Percentiles rank a stretch among this genome's conserved stretches.
These are phyloP conservation scores for Drosophila quinaria DNA, from an alignment of 2,888 invertebrate species.

Conservation along the genomic window DNA sequence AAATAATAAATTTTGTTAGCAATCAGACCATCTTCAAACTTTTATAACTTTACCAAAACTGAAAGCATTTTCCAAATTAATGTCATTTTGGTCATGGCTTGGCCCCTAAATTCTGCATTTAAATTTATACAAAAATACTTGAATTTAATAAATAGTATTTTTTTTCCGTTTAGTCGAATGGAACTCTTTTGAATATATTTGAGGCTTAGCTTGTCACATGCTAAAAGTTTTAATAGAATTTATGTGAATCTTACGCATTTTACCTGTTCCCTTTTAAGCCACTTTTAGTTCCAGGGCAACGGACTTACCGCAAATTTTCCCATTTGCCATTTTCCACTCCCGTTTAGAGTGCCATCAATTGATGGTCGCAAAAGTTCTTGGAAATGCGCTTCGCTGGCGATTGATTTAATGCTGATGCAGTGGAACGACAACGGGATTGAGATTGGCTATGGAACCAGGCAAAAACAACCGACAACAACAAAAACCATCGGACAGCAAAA, in stretches of 20 bases:
- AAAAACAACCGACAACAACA: neutral
- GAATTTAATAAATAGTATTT: too few species aligned
- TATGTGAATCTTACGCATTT: slow-evolving; percentile 3
- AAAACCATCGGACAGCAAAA: neutral
- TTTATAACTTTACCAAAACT: too few species aligned
- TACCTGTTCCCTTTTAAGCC: slow-evolving; percentile 3
- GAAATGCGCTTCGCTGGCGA: slow-evolving; percentile 55
- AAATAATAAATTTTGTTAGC: too few species aligned
- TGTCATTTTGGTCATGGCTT: too few species aligned
- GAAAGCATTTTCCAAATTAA: too few species aligned
- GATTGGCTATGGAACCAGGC: slow-evolving; percentile 47
- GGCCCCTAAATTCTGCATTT: too few species aligned
- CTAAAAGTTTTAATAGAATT: neutral
- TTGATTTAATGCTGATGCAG: slow-evolving; percentile 65
- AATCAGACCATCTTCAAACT: too few species aligned
- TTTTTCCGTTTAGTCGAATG: neutral
- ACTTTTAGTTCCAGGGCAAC: slow-evolving; percentile 22
- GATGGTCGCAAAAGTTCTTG: slow-evolving; percentile 52
- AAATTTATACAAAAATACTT: too few species aligned
- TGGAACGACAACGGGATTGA: slow-evolving; percentile 50
- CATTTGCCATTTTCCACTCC: slow-evolving; percentile 54
- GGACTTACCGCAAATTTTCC: slow-evolving; percentile 28
- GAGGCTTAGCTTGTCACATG: slow-evolving; percentile 12
- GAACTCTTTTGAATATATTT: slow-evolving; percentile 1
- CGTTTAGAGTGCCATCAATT: slow-evolving; percentile 59